Conservation (phyloP, 2,113 vertebrate species). For the Prietella phreatophila region DNA sequence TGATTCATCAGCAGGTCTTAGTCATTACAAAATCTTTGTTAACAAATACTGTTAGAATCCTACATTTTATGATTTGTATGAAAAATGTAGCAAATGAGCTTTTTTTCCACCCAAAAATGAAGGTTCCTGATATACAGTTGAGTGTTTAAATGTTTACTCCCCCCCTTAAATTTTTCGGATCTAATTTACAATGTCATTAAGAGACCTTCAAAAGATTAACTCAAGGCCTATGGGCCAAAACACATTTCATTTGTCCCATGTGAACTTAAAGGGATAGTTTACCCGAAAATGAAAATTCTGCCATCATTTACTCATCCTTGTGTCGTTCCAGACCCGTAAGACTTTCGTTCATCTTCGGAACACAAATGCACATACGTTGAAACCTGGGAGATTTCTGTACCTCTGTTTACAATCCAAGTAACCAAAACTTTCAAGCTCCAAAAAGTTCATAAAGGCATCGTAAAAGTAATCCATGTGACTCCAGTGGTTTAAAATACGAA, state of each 20-base stretch:
- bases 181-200: background rate
- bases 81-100: background rate
- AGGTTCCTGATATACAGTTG: background rate
- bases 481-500: too few species aligned
- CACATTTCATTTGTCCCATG: background rate
- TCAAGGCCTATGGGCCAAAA: background rate
- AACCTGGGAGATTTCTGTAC: too few species aligned
- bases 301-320: too few species aligned
- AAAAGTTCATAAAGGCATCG: too few species aligned
- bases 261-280: background rate
- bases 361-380: too few species aligned
- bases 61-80: background rate
- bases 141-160: background rate
- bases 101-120: background rate
- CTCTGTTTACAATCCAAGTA: too few species aligned
- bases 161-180: background rate
- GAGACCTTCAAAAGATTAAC: background rate
- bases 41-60: background rate
- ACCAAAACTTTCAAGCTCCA: too few species aligned
- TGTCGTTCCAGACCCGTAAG: too few species aligned
- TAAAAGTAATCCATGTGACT: background rate
- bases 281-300: too few species aligned
- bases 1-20: slow-evolving; percentile 4
- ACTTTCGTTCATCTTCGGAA: too few species aligned
- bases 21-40: background rate